Evolutionary conservation across 2,113 vertebrate genomes (phyloP).

Genomic region (Podarcis cretensis): DNA sequence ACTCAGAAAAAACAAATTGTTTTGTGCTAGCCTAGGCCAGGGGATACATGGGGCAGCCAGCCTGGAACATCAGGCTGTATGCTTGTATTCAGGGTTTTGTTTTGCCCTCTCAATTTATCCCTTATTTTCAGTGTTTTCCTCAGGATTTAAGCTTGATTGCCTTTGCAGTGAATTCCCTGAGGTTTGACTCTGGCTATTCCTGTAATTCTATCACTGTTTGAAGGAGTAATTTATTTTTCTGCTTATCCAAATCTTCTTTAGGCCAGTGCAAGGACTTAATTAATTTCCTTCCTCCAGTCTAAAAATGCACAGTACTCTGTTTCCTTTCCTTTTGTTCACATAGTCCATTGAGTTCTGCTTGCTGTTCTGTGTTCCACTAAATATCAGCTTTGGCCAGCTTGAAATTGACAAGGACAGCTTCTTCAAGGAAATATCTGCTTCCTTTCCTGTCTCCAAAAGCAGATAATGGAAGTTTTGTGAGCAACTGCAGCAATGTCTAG

Average conservation of each 20-base stretch:
- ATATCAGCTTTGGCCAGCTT: constrained; percentile 25
- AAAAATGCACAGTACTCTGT: constrained; percentile 39
- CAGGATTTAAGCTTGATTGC: constrained; percentile 18
- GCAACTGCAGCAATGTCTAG: neutral
- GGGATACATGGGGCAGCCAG: neutral
- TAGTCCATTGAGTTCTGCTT: constrained; percentile 39
- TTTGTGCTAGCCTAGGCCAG: neutral
- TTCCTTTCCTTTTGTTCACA: constrained; percentile 34
- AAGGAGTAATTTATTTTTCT: constrained; percentile 64
- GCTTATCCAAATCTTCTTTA: constrained; percentile 55
- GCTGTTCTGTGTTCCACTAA: constrained; percentile 18
- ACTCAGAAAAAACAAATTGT: neutral
- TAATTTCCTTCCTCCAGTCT: constrained; percentile 45
- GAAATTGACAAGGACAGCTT: constrained; percentile 27
- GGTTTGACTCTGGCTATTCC: constrained; percentile 38
- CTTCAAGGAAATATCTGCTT: neutral
- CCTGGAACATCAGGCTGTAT: neutral
- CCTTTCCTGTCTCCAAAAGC: neutral
- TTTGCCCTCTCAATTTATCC: constrained; percentile 4
- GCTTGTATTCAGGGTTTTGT: neutral
- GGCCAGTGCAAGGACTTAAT: constrained; percentile 39
- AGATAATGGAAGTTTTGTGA: constrained; percentile 1
- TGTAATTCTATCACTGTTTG: constrained; percentile 42
- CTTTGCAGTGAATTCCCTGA: constrained; percentile 21
- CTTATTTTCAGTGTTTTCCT: constrained; percentile 30